Conservation (phyloP, 2,888 invertebrate species). For the Amiota communis region DNA sequence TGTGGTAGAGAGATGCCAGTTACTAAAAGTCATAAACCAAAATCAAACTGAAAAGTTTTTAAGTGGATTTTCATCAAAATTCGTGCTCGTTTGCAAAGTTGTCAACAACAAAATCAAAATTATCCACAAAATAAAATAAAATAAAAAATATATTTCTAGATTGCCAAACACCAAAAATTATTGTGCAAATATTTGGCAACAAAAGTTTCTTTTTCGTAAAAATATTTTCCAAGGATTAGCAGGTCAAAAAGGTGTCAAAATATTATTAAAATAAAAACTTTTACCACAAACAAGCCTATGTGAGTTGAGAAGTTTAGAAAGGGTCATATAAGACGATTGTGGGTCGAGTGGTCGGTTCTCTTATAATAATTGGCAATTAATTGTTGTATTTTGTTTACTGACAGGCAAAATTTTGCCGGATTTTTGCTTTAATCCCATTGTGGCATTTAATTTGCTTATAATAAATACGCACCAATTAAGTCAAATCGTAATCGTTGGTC, state of each 20-base stretch:
- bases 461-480: slow-evolving; percentile 13
- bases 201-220: not conserved
- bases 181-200: slow-evolving; percentile 6
- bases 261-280: not conserved
- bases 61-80: slow-evolving; percentile 27
- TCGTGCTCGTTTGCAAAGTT: not conserved
- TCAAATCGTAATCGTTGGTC: too few relatives aligned
- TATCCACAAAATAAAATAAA: too few relatives aligned
- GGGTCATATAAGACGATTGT: not conserved
- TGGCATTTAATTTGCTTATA: slow-evolving; percentile 7
- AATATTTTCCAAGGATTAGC: too few relatives aligned
- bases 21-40: slow-evolving; percentile 17
- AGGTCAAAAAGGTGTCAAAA: slow-evolving; percentile 8
- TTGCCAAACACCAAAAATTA: not conserved
- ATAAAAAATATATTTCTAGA: not conserved
- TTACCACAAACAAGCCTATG: not conserved
- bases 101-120: not conserved
- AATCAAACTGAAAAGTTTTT: slow-evolving; percentile 28
- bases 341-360: not conserved
- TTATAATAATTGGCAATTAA: slow-evolving; percentile 21
- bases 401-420: not conserved
- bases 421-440: slow-evolving; percentile 4
- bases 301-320: not conserved
- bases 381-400: slow-evolving; percentile 1
- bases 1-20: not conserved